Base-by-base conservation (phyloP, 1,140 invertebrate species). In the Reticulitermes speratus region DNA sequence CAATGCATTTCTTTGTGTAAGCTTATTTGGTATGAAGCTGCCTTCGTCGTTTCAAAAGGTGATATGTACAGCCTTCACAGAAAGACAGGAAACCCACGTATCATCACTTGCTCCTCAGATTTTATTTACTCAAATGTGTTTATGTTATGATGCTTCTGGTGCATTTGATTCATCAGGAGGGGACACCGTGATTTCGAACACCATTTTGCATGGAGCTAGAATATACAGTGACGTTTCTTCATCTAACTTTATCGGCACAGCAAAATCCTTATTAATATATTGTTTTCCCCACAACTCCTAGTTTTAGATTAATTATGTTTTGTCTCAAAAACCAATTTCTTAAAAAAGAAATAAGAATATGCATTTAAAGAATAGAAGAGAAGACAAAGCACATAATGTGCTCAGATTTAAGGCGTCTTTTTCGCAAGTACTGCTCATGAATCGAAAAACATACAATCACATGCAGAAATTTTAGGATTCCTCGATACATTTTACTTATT, bases 171-270 rank as follows among this genome's bases (percentile, higher is more conserved):
- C 65, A 75, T 75, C 65, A 75, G 25, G 65, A 75, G 65, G 65
- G 65, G 65, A 75, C 65, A 75, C 65, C 65, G 65, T 89, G 89
- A 91, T 89, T 90, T 89, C 89, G 89, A 90, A 87, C 90, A 92
- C 92, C 92, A 93, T 93, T 93, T 93, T 93, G 92, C 92, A 93
- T 92, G 92, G 90, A 89, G 92, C 92, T 90, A 90, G 90, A 89
- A 83, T 88, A 87, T 88, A 83, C 87, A 83, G 87, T 84, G 87
- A 84, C 65, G 65, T 75, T 75, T 75, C 65, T 75, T 75, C 65
- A 75, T 75, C 65, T 75, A 75, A n/a, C 65, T 75, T 75, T 75
- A 25, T 75, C 65, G 65, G 65, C 14, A 55, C 52, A 55, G 19
- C 52, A 55, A 19, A 55, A 55, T 55, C 19, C 52, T 16, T 55